phyloP scores from a whole-genome alignment of 1,140 invertebrate species.

The Euwallacea similis region DNA sequence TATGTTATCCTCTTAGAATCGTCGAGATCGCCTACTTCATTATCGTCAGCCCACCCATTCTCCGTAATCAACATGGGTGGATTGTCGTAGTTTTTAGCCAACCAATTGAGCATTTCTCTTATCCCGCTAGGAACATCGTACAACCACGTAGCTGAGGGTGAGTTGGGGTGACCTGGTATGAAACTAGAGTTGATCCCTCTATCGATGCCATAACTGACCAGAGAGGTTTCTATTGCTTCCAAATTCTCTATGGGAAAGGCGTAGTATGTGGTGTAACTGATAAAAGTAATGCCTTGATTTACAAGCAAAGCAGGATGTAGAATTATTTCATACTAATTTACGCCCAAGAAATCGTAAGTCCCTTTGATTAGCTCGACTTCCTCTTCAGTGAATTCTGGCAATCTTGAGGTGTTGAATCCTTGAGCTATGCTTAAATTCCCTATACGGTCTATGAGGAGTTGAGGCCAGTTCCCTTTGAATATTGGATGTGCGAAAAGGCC shows the following conservation, averaged over 20 bases:
- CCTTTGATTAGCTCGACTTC: conserved; percentile 61
- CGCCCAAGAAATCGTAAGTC: conserved; percentile 46
- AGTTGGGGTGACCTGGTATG: not conserved
- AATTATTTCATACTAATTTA: conserved; percentile 37
- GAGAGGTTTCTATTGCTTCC: not conserved
- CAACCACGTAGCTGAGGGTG: conserved; percentile 8
- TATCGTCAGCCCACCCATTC: conserved; percentile 55
- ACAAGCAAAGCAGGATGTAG: not conserved
- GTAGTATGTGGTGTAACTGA: conserved; percentile 24
- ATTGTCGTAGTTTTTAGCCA: conserved; percentile 59
- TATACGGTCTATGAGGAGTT: conserved; percentile 62
- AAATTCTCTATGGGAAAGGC: conserved; percentile 3
- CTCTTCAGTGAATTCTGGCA: conserved; percentile 63
- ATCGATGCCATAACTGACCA: conserved; percentile 7
- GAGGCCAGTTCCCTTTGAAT: conserved; percentile 67
- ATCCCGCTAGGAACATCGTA: conserved; percentile 58
- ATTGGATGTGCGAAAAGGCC: conserved; percentile 67
- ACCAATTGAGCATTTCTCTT: conserved; percentile 58
- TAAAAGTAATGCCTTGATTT: conserved; percentile 4
- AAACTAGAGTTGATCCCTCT: not conserved
- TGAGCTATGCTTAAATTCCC: conserved; percentile 61
- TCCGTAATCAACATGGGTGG: conserved; percentile 61
- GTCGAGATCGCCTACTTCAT: conserved; percentile 53
- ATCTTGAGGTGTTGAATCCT: conserved; percentile 60
- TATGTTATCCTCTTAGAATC: conserved; percentile 59